Evolutionary conservation across 2,888 invertebrate species (phyloP).

Genomic region (Kuschelorhynchus macadamiae): DNA sequence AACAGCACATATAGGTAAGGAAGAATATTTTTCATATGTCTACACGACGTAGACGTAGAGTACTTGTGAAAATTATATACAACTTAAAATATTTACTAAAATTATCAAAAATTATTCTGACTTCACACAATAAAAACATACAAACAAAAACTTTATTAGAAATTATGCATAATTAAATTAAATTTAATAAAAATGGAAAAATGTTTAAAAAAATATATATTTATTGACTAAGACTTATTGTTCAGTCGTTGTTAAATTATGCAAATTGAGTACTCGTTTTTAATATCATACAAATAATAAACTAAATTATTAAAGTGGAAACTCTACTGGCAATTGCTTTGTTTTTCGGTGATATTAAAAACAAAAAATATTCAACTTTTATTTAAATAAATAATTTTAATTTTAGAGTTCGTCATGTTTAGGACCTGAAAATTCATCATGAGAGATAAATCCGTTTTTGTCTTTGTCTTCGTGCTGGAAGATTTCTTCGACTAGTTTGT

Average conservation of each 20-base stretch:
- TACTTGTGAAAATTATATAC: too few relatives aligned
- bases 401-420: slow-evolving; percentile 95
- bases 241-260: slow-evolving; percentile 21
- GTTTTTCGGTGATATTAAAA: too few relatives aligned
- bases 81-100: too few relatives aligned
- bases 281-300: not conserved
- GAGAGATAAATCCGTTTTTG: slow-evolving; percentile 95
- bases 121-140: too few relatives aligned
- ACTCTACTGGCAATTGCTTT: not conserved
- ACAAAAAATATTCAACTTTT: not conserved
- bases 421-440: slow-evolving; percentile 96
- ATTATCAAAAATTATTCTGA: slow-evolving; percentile 21
- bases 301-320: not conserved
- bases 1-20: too few relatives aligned
- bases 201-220: not conserved
- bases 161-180: too few relatives aligned
- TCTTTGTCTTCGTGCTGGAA: slow-evolving; percentile 98
- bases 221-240: not conserved
- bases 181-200: not conserved
- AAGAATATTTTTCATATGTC: slow-evolving; percentile 1
- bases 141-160: too few relatives aligned
- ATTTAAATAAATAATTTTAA: not conserved
- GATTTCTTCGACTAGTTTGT: slow-evolving; percentile 95
- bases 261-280: slow-evolving; percentile 5
- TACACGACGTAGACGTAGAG: slow-evolving; percentile 27